Base-by-base conservation (phyloP, 2,888 invertebrate species). In the Cyaniris semiargus region DNA sequence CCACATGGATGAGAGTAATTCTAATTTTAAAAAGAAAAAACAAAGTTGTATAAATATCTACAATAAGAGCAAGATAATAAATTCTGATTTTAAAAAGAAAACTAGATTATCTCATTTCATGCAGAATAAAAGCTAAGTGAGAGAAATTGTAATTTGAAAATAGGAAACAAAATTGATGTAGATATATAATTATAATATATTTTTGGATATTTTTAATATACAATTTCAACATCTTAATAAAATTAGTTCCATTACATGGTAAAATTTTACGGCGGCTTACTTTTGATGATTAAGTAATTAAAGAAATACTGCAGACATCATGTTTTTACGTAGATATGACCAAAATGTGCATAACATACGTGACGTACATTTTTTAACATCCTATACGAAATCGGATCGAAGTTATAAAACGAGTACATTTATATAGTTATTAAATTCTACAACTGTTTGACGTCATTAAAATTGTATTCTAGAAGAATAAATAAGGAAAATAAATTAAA, bases 371-470 rank as follows among this genome's bases (percentile, higher is more conserved):
- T 66, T 66, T 66, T 31, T 66, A 0, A 27, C 18, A 5, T 66
- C 18, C 1, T 8, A 15, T 31, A 66, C 6, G 66, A 66, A 66
- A 66, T 66, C 23, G 21, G 60, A 60, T 21, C 23, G 23, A 23
- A 13, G 23, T 13, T 23, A 58, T 56, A 23, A 60, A 60, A 60
- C 60, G 4, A 60, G 23, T 58, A 7, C 58, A 21, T 27, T n/a
- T n/a, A n/a, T n/a, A n/a, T n/a, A n/a, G 31, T 15, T 27, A 66
- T 66, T 27, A 66, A 27, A 4, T 31, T 66, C 66, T 15, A 31
- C 66, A 66, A 66, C 27, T 7, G 27, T 66, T 27, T 31, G 66
- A 66, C 66, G 66, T 66, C 66, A 27, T 66, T 66, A 18, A 66
- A 66, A 66, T 31, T 66, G 66, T 66, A 5, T 23, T 4, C 23